A percentile compares a stretch with the other conserved stretches of the same genome.
Conservation (phyloP, 2,797 vertebrate species). For the Squalus acanthias region DNA sequence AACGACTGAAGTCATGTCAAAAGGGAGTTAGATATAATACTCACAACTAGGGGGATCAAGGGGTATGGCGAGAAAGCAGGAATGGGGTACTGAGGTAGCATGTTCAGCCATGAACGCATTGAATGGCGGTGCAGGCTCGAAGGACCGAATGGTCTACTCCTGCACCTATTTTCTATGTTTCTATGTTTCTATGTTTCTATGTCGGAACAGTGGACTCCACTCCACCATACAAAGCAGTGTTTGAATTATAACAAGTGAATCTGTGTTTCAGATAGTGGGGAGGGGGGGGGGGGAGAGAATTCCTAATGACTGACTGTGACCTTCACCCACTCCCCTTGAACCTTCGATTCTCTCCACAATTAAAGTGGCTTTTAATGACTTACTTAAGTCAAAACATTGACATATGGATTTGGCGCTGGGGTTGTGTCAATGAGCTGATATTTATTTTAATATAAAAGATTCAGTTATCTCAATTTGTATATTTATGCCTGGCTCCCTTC, state of each 20-base stretch:
- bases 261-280: background rate
- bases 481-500: background rate
- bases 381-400: conserved; percentile 23
- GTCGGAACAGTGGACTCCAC: background rate
- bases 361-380: background rate
- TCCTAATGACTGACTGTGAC: background rate
- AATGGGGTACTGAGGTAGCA: too few species aligned
- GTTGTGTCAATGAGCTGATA: background rate
- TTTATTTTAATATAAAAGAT: conserved; percentile 2
- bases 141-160: too few species aligned
- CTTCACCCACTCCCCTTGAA: conserved; percentile 19
- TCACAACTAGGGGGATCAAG: too few species aligned
- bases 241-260: background rate
- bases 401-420: background rate
- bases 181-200: too few species aligned
- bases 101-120: too few species aligned
- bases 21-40: too few species aligned
- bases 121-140: too few species aligned
- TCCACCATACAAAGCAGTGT: background rate
- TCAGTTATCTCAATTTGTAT: background rate
- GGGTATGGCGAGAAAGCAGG: too few species aligned
- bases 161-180: too few species aligned
- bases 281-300: background rate
- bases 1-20: background rate
- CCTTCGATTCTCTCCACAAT: background rate